Percentiles rank a stretch among this genome's conserved stretches.
Evolutionary conservation across 2,797 vertebrate genomes (phyloP).

Genomic region (Menidia menidia): DNA sequence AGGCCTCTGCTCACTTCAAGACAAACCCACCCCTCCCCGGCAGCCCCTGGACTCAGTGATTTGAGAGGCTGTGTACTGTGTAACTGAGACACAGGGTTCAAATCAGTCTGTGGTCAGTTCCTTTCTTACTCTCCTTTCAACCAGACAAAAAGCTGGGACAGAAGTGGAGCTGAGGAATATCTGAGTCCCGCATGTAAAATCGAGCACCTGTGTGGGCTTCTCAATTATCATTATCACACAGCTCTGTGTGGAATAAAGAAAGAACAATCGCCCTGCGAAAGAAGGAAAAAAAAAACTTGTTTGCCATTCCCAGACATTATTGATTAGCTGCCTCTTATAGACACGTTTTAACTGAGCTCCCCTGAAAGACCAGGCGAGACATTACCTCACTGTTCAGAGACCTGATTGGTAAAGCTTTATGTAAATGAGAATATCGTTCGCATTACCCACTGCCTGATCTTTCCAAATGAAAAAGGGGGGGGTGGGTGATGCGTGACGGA

Average conservation of each 20-base stretch:
- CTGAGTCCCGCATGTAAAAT: neutral
- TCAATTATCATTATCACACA: constrained; percentile 1
- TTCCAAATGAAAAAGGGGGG: constrained; percentile 42
- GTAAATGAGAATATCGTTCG: constrained; percentile 73
- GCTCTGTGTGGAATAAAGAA: constrained; percentile 12
- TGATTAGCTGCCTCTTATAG: constrained; percentile 75
- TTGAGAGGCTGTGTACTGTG: constrained; percentile 48
- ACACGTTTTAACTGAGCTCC: constrained; percentile 71
- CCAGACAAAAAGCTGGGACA: constrained; percentile 45
- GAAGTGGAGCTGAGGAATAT: constrained; percentile 24
- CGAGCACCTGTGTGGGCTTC: neutral
- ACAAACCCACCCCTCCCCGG: constrained; percentile 32
- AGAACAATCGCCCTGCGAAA: constrained; percentile 52
- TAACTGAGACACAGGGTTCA: constrained; percentile 51
- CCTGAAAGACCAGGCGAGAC: constrained; percentile 73
- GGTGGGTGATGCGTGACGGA: constrained; percentile 28
- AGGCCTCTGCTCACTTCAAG: constrained; percentile 55
- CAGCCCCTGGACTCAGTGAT: constrained; percentile 36
- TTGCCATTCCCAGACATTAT: constrained; percentile 63
- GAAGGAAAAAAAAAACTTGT: constrained; percentile 16
- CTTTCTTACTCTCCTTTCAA: constrained; percentile 44
- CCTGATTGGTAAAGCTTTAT: constrained; percentile 79
- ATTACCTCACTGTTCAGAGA: constrained; percentile 80
- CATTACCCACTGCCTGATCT: constrained; percentile 43
- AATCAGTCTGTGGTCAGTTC: constrained; percentile 41